Conservation (phyloP, 2,888 invertebrate genomes). For the Malthinus flaveolus region DNA sequence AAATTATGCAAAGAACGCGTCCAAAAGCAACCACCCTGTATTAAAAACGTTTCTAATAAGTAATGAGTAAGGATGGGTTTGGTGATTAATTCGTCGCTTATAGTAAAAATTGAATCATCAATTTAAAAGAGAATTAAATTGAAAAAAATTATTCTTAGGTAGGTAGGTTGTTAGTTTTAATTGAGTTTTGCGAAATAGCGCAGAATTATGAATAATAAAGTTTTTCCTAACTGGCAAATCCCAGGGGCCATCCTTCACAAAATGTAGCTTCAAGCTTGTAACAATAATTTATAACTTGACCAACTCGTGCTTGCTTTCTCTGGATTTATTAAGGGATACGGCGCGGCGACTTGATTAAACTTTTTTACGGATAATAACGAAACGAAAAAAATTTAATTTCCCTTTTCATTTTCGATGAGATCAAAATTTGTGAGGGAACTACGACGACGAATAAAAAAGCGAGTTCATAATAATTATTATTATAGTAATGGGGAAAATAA, state of each 20-base stretch:
- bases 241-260: slow-evolving; percentile 2
- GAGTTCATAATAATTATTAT: neutral
- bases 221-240: neutral
- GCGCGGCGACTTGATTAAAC: slow-evolving; percentile 3
- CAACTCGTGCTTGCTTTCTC: neutral
- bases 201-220: slow-evolving; percentile 1
- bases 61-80: no score
- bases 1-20: no score
- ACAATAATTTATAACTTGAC: slow-evolving; percentile 1
- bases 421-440: neutral
- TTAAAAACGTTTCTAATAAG: no score
- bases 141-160: neutral
- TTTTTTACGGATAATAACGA: neutral
- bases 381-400: slow-evolving; percentile 1
- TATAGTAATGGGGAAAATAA: neutral
- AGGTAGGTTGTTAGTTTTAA: neutral
- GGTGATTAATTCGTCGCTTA: no score
- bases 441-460: neutral
- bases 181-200: no score
- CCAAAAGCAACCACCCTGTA: no score
- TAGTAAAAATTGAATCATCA: no score
- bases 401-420: neutral
- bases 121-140: no score
- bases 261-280: neutral
- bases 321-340: slow-evolving; percentile 1